phyloP scores from a whole-genome alignment of 2,113 vertebrate genomes.

The Gallinago jamesoni region DNA sequence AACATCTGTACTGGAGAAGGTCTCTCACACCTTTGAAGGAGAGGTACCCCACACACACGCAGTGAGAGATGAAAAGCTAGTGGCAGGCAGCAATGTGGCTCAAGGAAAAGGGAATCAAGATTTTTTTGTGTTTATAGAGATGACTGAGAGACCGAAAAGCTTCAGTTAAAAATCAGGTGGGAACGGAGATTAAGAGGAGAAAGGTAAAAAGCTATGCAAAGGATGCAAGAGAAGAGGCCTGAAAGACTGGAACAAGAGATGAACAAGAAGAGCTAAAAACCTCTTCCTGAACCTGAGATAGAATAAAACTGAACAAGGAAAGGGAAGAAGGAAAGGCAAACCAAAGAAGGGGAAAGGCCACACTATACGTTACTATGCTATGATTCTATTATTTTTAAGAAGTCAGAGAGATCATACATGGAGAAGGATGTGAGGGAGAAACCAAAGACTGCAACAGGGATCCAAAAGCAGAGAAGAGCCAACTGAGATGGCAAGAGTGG shows the following conservation, averaged over 20 bases:
- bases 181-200: background rate
- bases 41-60: fast-evolving
- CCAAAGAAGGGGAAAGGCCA: background rate
- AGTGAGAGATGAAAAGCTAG: background rate
- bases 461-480: background rate
- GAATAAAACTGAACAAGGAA: background rate
- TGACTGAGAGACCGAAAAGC: background rate
- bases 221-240: background rate
- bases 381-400: background rate
- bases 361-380: background rate
- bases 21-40: background rate
- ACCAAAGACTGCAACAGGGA: background rate
- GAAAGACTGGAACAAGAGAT: background rate
- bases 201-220: background rate
- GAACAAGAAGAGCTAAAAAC: background rate
- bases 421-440: background rate
- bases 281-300: background rate
- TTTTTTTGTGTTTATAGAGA: background rate
- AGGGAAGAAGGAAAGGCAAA: background rate
- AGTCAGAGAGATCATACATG: background rate
- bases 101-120: background rate
- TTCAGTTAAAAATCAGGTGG: background rate
- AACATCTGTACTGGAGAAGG: background rate
- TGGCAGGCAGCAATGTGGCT: background rate
- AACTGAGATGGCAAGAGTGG: background rate